Evolutionary conservation across 1,140 invertebrate species (phyloP).

Genomic region (Zophobas atratus): DNA sequence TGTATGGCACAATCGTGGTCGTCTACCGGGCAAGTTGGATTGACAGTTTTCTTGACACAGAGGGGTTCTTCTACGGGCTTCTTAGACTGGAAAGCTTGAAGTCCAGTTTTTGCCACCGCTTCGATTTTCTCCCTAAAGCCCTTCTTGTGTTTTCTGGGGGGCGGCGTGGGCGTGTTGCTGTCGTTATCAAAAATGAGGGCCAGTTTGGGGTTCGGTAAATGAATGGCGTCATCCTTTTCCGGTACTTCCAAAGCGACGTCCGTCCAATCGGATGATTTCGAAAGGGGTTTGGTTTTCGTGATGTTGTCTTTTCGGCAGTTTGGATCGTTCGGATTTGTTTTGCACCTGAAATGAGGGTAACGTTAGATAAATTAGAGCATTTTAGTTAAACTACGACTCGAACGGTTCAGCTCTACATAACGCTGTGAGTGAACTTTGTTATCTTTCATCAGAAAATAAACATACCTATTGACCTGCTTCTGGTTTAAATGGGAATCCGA

Average conservation of each 20-base stretch:
- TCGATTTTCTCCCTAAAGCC: slow-evolving; percentile 63
- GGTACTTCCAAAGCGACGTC: slow-evolving; percentile 72
- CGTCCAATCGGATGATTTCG: slow-evolving; percentile 71
- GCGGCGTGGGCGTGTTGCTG: slow-evolving; percentile 63
- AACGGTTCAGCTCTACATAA: slow-evolving; percentile 35
- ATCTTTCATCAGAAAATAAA: slow-evolving; percentile 24
- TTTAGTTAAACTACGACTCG: slow-evolving; percentile 4
- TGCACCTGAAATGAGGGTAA: slow-evolving; percentile 54
- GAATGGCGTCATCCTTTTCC: slow-evolving; percentile 58
- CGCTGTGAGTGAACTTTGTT: slow-evolving; percentile 24
- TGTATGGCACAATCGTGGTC: slow-evolving; percentile 58
- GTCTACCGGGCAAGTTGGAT: slow-evolving; percentile 61
- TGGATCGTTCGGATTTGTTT: slow-evolving; percentile 47
- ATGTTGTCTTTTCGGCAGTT: slow-evolving; percentile 54
- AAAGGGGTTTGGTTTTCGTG: slow-evolving; percentile 57
- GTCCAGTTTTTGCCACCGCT: slow-evolving; percentile 60
- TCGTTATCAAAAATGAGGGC: slow-evolving; percentile 67
- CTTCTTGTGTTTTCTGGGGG: slow-evolving; percentile 63
- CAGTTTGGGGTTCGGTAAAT: slow-evolving; percentile 66
- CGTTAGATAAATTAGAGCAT: slow-evolving; percentile 4
- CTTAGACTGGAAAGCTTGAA: slow-evolving; percentile 62
- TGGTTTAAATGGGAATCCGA: slow-evolving; percentile 62
- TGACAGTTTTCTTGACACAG: slow-evolving; percentile 64
- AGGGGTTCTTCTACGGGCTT: slow-evolving; percentile 63
- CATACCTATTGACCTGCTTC: slow-evolving; percentile 62